Evolutionary conservation across 2,797 vertebrate species (phyloP), one percentile per base, ranked within the genome.

Genomic region (Neostethus bicornis): DNA sequence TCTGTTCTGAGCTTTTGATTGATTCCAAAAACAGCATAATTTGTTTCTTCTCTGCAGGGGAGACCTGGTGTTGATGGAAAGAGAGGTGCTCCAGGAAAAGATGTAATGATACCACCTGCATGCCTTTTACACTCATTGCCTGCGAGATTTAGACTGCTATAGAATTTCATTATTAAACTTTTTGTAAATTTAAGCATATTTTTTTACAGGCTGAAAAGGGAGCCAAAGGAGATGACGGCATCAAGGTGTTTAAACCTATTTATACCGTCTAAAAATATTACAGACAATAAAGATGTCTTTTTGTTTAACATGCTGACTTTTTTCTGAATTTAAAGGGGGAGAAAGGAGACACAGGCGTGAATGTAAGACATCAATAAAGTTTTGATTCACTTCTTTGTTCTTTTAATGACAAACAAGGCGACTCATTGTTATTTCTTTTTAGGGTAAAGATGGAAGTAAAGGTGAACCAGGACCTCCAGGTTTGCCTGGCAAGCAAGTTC

Each of bases 61-160:
- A 87, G 81, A 75, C 59, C 92, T 45, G 92, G 91, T 38, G 69
- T 87, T 19, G 92, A 93, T 44, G 92, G 92, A 34, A 94, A 93
- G 66, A 86, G 92, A 51, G 93, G 92, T 46, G 50, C 85, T 41
- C 21, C 89, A 17, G 93, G 89, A 68, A 92, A 89, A 70, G 87
- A 92, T 65, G 93, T 93, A 74, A 81, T 90, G 7, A 38, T 25
- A 32, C 24, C 19, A 38, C 3, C 26, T 65, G 21, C 12, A 45
- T 61, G 44, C 14, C 6, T 13, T 9, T 19, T 5, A 11, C 12
- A 29, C 32, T 62, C 16, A 26, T n/a, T 8, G 3, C 46, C 1
- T 20, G 3, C 11, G 8, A 23, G 5, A 11, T 19, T 16, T 16
- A 35, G 10, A 39, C 0, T 31, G 29, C 12, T 45, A 4, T 14